These are phyloP conservation scores for Cantharis lateralis DNA, from an alignment of 2,888 invertebrate genomes.

Conservation along the genomic window DNA sequence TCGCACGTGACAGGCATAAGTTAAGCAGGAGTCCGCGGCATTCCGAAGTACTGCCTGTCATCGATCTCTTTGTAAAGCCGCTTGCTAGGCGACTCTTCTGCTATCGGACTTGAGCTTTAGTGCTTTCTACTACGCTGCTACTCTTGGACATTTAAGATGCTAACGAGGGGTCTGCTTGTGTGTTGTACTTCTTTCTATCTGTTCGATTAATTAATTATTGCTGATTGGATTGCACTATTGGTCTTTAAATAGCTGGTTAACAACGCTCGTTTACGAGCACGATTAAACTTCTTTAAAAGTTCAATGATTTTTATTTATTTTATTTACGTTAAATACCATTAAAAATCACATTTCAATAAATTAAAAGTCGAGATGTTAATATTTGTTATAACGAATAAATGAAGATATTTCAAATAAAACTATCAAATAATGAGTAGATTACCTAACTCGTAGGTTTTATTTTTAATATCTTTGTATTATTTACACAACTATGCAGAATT, in stretches of 20 bases:
- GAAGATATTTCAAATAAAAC: not conserved
- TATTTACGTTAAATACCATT: not conserved
- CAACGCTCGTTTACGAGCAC: conserved; percentile 31
- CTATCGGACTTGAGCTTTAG: conserved; percentile 32
- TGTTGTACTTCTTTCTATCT: conserved; percentile 30
- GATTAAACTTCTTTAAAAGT: conserved; percentile 4
- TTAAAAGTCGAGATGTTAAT: not conserved
- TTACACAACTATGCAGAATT: not conserved
- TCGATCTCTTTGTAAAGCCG: conserved; percentile 48
- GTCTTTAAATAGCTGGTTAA: conserved; percentile 41
- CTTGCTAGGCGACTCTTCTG: conserved; percentile 34
- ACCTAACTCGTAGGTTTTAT: not conserved
- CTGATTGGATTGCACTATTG: conserved; percentile 44
- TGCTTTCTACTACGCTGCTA: conserved; percentile 31
- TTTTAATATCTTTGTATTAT: not conserved
- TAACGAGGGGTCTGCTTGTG: conserved; percentile 34
- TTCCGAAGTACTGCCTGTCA: conserved; percentile 50
- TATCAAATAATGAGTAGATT: not conserved
- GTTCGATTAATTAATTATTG: conserved; percentile 43
- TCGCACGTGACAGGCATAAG: conserved; percentile 55
- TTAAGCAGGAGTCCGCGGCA: conserved; percentile 51
- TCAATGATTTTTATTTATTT: not conserved
- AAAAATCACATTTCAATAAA: not conserved
- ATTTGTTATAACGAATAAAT: no score
- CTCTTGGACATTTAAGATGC: conserved; percentile 30